These are phyloP conservation scores for Cenopis cana DNA, from an alignment of 2,888 invertebrate species.

Conservation along the genomic window DNA sequence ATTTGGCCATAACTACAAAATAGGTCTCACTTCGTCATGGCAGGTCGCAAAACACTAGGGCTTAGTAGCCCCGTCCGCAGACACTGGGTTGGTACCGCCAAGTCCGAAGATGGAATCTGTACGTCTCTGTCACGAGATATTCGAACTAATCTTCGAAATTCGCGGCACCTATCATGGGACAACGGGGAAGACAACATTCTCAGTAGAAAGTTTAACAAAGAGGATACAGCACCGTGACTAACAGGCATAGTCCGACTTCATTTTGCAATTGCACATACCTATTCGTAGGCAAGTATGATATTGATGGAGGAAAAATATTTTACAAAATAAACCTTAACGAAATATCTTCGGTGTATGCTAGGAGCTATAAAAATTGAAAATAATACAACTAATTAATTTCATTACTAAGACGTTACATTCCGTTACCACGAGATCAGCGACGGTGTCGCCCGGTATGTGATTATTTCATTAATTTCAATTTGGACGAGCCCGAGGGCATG, in stretches of 20 bases:
- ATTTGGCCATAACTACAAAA: constrained; percentile 74
- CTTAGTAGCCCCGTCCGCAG: constrained; percentile 46
- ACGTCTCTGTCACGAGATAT: not conserved
- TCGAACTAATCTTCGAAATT: not conserved
- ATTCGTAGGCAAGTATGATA: constrained; percentile 69
- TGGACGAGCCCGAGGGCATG: constrained; percentile 26
- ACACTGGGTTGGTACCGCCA: constrained; percentile 43
- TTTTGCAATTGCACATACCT: constrained; percentile 61
- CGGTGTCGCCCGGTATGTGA: constrained; percentile 73
- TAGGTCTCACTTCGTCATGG: constrained; percentile 75
- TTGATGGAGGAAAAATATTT: constrained; percentile 84
- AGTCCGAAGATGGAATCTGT: not conserved
- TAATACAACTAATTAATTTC: constrained; percentile 85
- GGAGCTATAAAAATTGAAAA: constrained; percentile 85
- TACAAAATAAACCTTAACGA: constrained; percentile 85
- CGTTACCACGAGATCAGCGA: constrained; percentile 85
- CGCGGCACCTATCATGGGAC: constrained; percentile 49
- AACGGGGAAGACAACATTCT: constrained; percentile 77
- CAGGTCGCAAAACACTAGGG: constrained; percentile 52
- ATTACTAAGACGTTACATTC: constrained; percentile 84
- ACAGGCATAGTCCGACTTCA: constrained; percentile 58
- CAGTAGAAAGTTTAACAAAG: constrained; percentile 38
- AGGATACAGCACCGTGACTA: constrained; percentile 62
- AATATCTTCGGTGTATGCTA: constrained; percentile 86
- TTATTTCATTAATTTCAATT: constrained; percentile 51